phyloP scores from a whole-genome alignment of 92 coral and sea anemone species.

The Phenganax subtilis region DNA sequence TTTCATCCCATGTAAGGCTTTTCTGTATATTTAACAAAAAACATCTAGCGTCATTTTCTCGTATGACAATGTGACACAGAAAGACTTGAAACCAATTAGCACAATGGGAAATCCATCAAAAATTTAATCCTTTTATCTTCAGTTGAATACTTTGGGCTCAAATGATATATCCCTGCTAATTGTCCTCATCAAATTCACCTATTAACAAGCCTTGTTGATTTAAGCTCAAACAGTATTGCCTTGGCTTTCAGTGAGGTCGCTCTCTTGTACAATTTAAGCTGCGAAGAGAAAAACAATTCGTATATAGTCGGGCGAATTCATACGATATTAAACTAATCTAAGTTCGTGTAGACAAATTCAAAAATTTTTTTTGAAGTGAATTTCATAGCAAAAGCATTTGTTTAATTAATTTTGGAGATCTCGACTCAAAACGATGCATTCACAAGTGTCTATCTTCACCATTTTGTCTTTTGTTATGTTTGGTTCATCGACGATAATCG shows the following conservation, averaged over 20 bases:
- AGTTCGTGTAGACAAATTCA: too few species aligned
- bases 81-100: slow-evolving; percentile 10
- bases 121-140: slow-evolving; percentile 23
- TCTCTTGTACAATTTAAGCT: not conserved
- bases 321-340: too few species aligned
- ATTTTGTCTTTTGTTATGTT: not conserved
- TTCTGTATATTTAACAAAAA: not conserved
- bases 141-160: not conserved
- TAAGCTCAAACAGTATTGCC: not conserved
- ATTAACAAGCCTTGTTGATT: slow-evolving; percentile 12
- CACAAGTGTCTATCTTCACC: not conserved
- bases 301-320: too few species aligned
- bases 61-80: not conserved
- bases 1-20: not conserved
- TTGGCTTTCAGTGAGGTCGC: not conserved
- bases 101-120: slow-evolving; percentile 23
- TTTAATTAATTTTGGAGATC: too few species aligned
- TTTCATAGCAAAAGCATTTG: too few species aligned
- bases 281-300: not conserved
- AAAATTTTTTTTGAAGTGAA: too few species aligned
- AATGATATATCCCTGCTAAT: not conserved
- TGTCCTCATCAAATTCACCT: not conserved
- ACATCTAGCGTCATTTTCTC: not conserved
- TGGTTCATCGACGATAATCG: not conserved
- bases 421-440: too few species aligned